Conservation (phyloP, 2,113 vertebrate species). For the Ornithorhynchus anatinus region DNA sequence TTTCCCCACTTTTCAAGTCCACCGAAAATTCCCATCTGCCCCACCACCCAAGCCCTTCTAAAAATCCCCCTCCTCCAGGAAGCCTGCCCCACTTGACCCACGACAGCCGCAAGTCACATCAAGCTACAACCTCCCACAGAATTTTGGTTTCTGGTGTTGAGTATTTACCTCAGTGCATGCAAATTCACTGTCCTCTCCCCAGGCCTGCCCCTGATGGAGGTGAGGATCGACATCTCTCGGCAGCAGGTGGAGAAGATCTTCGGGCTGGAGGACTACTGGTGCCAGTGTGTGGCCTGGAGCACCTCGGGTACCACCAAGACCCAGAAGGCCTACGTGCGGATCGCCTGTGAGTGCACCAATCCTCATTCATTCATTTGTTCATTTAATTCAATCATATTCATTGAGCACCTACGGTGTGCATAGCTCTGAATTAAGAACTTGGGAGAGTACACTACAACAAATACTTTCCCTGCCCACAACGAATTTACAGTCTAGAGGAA, state of each 20-base stretch:
- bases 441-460: too few species aligned
- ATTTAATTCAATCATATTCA: too few species aligned
- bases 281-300: conserved; percentile 98
- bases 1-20: too few species aligned
- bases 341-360: conserved; percentile 88
- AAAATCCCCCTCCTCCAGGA: too few species aligned
- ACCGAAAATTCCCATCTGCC: too few species aligned
- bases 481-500: too few species aligned
- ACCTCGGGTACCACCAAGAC: conserved; percentile 97
- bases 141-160: not conserved
- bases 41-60: too few species aligned
- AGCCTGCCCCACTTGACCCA: too few species aligned
- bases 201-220: conserved; percentile 94
- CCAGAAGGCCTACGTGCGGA: conserved; percentile 93
- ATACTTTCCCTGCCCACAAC: too few species aligned
- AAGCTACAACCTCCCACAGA: not conserved
- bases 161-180: not conserved
- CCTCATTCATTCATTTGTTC: too few species aligned
- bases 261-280: conserved; percentile 97
- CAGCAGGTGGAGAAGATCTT: conserved; percentile 99
- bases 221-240: conserved; percentile 92
- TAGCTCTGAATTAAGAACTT: too few species aligned
- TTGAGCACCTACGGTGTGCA: too few species aligned
- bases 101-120: not conserved
- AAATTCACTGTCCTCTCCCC: not conserved